Evolutionary conservation across 2,113 vertebrate genomes (phyloP).

Genomic region (Callopanchax toddi): DNA sequence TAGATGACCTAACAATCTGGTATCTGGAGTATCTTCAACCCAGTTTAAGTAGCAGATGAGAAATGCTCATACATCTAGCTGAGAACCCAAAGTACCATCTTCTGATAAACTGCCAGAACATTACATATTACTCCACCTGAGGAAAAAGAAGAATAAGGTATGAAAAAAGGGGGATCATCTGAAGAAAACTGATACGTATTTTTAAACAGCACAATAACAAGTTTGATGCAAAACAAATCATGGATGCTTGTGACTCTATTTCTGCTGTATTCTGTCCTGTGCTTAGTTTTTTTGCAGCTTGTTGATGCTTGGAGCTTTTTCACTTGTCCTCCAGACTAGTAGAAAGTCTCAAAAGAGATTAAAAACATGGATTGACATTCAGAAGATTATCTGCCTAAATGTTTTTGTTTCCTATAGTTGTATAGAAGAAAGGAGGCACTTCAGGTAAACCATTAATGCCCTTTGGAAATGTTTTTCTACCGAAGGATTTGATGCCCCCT

Average conservation of each 20-base stretch:
- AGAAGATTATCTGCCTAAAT: slow-evolving; percentile 29
- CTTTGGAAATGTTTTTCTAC: slow-evolving; percentile 58
- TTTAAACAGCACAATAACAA: neutral
- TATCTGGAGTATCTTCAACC: too few species aligned
- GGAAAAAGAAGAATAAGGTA: too few species aligned
- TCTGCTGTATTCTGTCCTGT: slow-evolving; percentile 19
- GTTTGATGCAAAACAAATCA: slow-evolving; percentile 1
- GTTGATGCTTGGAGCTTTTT: slow-evolving; percentile 36
- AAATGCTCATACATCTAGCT: too few species aligned
- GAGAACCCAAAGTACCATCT: too few species aligned
- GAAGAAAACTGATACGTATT: too few species aligned
- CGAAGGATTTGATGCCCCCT: slow-evolving; percentile 70
- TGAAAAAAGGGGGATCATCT: too few species aligned
- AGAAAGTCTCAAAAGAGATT: slow-evolving; percentile 28
- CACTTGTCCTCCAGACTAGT: slow-evolving; percentile 27
- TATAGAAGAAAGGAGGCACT: slow-evolving; percentile 41
- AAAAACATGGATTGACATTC: slow-evolving; percentile 48
- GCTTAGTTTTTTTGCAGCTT: slow-evolving; percentile 4
- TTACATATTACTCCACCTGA: too few species aligned
- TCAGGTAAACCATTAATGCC: slow-evolving; percentile 31
- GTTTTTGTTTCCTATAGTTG: slow-evolving; percentile 31
- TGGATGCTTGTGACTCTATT: slow-evolving; percentile 20
- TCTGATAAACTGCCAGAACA: too few species aligned
- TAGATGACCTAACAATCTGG: too few species aligned
- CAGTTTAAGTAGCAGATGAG: too few species aligned